Base-by-base conservation (phyloP, 2,888 invertebrate genomes). In the Apotomis capreana region DNA sequence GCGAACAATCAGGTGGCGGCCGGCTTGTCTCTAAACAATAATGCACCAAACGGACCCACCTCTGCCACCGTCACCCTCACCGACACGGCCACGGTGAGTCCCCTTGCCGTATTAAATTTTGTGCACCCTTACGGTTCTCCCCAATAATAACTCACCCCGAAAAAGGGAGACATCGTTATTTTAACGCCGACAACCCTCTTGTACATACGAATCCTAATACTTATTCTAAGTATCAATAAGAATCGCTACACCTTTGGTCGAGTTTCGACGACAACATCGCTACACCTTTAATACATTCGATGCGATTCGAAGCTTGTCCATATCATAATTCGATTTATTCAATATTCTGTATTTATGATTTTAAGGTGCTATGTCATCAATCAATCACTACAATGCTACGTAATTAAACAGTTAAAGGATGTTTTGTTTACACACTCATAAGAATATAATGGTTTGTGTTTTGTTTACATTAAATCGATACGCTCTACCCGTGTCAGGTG, bases 71-170 rank as follows among this genome's bases (percentile, higher is more conserved):
- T 90, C 85, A 92, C 93, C 92, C 92, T 92, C 80, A 92, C 92
- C 81, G 93, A 93, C 78, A 92, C 90, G 79, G 90, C 91, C 81
- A 90, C 92, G 89, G 94, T 95, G 91, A 94, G 95, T 92, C 89
- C 89, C 88, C 88, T 85, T 83, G 82, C 80, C 79, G 81, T 83
- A 83, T 72, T 68, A 72, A 85, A 85, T 90, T 88, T 86, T 86
- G 81, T 85, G 85, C 91, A 90, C 92, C 92, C 92, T 91, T 85
- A 86, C 78, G 77, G 80, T 83, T 90, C 90, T 92, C 92, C 93
- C 89, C 70, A 89, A 89, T 87, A 84, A 83, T 80, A 86, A 85
- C 86, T 83, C 89, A 89, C 92, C 90, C 92, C 87, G 85, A 87
- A 84, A 87, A 85, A 84, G 87, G 89, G 85, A 86, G 78, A 80